A percentile compares a stretch with the other conserved stretches of the same genome.
Conservation (phyloP, 35 echinoderm and acorn worm genomes). For the Patiria miniata region DNA sequence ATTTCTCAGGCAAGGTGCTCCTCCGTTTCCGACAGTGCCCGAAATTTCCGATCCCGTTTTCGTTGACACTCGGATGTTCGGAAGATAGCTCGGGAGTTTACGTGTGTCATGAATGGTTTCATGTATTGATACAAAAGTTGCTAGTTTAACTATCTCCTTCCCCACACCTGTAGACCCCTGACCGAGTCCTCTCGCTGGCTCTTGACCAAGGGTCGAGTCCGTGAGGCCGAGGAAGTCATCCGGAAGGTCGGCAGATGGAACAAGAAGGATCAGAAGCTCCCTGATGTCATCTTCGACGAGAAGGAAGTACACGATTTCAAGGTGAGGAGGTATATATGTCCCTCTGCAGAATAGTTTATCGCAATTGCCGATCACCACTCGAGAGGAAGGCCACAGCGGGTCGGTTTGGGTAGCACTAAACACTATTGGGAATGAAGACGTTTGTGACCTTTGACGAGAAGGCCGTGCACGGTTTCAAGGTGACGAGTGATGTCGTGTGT, state of each 20-base stretch:
- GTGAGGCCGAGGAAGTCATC: slow-evolving; percentile 29
- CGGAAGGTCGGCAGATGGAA: slow-evolving; percentile 4
- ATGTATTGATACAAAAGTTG: too few relatives aligned
- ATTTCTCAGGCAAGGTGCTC: too few relatives aligned
- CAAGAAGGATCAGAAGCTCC: neutral
- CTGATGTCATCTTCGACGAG: slow-evolving; percentile 18
- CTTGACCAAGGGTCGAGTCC: slow-evolving; percentile 7
- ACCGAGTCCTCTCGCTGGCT: slow-evolving; percentile 10
- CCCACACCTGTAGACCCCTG: neutral
- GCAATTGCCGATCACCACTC: too few relatives aligned
- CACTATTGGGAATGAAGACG: too few relatives aligned
- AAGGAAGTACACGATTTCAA: neutral
- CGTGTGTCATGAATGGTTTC: too few relatives aligned
- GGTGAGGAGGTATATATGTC: neutral
- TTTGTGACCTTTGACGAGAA: too few relatives aligned
- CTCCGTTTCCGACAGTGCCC: neutral
- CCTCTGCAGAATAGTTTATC: too few relatives aligned
- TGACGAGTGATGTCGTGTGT: too few relatives aligned
- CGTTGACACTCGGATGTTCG: neutral
- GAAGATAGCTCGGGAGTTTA: too few relatives aligned
- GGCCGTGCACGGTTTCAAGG: too few relatives aligned
- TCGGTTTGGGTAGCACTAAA: too few relatives aligned
- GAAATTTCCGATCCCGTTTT: neutral
- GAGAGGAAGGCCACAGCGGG: too few relatives aligned
- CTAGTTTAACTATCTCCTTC: neutral